Evolutionary conservation across 1,140 invertebrate species (phyloP), one percentile per base, ranked within the genome.

Genomic region (Ephestia elutella): DNA sequence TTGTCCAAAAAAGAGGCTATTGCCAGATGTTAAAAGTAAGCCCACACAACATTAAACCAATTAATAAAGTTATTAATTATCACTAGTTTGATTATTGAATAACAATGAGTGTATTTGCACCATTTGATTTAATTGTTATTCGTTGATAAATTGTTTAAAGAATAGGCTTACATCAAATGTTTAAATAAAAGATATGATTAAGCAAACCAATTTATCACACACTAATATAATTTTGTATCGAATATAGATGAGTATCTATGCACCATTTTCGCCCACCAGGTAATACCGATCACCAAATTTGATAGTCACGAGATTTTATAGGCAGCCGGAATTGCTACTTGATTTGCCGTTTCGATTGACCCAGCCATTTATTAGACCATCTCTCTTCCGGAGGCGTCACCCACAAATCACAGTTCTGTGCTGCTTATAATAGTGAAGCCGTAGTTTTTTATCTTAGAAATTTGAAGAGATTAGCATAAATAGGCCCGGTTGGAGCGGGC

Each of bases 301-400:
- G 65, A 77, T 73, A 64, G 60, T 63, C 71, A 70, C 69, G 70
- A 75, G 76, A 73, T 76, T 79, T 72, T 70, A 72, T 76, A 60
- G 64, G 61, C 71, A 70, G 21, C 67, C 64, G 50, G 70, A 73
- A 76, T 58, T 44, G 38, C 38, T 7, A 44, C 15, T 44, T 38
- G 32, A 38, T 38, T 13, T 38, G 32, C 32, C 32, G 32, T n/a
- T n/a, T n/a, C 60, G 66, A 75, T 80, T 68, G 66, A 73, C 63
- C 65, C 71, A 73, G 69, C 66, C 60, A 61, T 58, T 62, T 63
- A 66, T 66, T 62, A 59, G 60, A 62, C 62, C 73, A 75, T 79
- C 71, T 70, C 44, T 79, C 73, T 79, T 79, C 75, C 75, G 74
- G 70, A 49, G 17, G 7, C 56, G 54, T 65, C 65, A 66, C 65